Evolutionary conservation across 2,888 invertebrate genomes (phyloP), one percentile per base, ranked within the genome.

Genomic region (Nomada ferruginata): DNA sequence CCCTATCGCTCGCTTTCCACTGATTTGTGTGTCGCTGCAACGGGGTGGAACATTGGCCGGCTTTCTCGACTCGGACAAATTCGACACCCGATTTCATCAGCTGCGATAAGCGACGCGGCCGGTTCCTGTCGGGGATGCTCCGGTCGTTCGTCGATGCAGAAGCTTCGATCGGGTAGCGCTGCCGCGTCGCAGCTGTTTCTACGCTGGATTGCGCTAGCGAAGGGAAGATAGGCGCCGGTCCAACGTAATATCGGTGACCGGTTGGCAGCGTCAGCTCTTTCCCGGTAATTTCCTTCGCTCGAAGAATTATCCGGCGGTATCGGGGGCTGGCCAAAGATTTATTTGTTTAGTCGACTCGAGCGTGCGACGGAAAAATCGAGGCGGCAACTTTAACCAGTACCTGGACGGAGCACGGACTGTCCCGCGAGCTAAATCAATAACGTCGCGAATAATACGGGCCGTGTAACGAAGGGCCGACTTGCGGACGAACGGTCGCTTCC

Each of bases 201-300:
- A 65, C 50, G 50, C 20, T 23, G 42, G 11, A 13, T 15, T 13
- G 50, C 7, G 11, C 11, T 52, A 23, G 63, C 52, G 59, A 10
- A 3, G 42, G 53, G 20, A 52, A 66, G 79, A 77, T 79, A 71
- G 77, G 77, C 79, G 70, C n/a, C 65, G 71, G 4, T 71, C 65
- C 70, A 71, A 66, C 36, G 71, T 60, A 83, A 83, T 82, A 79
- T 84, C 71, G 71, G 2, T 42, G 65, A 70, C 70, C 64, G 64
- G 10, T 53, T 11, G 42, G 13, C 72, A 52, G 20, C 65, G 71
- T 79, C 79, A 66, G 77, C 79, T 61, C 36, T 77, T 77, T 65
- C 20, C n/a, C 26, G 20, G 50, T 64, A 47, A 76, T 72, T 50
- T 63, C 52, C 50, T 59, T 23, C 44, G 36, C 1, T 47, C 29